phyloP scores from a whole-genome alignment of 1,140 invertebrate genomes.

The Cephus cinctus region DNA sequence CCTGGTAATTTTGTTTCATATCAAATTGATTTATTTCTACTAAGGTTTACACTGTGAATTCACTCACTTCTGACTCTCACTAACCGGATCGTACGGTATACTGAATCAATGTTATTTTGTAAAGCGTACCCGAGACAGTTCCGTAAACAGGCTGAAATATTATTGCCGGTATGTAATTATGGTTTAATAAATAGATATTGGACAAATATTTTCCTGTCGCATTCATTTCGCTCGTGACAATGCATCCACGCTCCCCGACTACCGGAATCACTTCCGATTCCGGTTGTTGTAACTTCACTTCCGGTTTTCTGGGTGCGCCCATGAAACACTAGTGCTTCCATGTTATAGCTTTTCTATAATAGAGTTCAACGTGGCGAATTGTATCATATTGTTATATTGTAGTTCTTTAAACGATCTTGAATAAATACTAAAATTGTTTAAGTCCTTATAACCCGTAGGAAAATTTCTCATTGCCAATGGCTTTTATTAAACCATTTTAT shows the following conservation, averaged over 20 bases:
- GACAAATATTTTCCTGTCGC: slow-evolving; percentile 30
- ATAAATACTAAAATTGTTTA: neutral
- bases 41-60: no score
- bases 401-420: neutral
- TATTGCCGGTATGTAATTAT: slow-evolving; percentile 23
- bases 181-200: slow-evolving; percentile 16
- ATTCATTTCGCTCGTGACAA: slow-evolving; percentile 18
- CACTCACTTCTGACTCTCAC: slow-evolving; percentile 12
- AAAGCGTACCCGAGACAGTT: slow-evolving; percentile 20
- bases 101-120: slow-evolving; percentile 30
- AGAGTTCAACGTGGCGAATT: neutral
- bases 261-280: slow-evolving; percentile 45
- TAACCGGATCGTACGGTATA: slow-evolving; percentile 22
- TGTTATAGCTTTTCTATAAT: neutral
- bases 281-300: slow-evolving; percentile 40
- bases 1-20: no score
- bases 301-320: slow-evolving; percentile 31
- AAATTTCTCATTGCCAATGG: neutral
- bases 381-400: neutral
- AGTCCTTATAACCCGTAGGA: neutral
- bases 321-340: neutral
- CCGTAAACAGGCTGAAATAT: slow-evolving; percentile 11
- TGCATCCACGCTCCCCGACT: slow-evolving; percentile 24
- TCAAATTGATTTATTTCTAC: no score
- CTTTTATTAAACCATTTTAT: neutral